A percentile compares a stretch with the other conserved stretches of the same genome.
These are phyloP conservation scores for Lordiphosa mommai DNA, from an alignment of 1,140 invertebrate genomes.

Conservation along the genomic window DNA sequence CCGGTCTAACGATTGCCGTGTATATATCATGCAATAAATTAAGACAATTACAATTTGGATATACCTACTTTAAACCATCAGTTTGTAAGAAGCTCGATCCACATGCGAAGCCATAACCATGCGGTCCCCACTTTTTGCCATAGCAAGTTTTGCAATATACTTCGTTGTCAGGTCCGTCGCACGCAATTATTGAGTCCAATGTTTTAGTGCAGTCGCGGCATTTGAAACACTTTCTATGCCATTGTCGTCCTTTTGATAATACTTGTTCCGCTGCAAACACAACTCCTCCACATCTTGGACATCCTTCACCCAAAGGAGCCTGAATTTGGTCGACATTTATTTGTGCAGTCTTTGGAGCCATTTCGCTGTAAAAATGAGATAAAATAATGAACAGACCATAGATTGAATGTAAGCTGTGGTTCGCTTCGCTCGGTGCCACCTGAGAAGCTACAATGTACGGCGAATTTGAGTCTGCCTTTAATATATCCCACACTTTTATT, in stretches of 20 bases:
- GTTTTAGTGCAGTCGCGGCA: conserved; percentile 95
- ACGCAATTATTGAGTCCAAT: conserved; percentile 95
- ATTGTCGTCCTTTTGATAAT: conserved; percentile 92
- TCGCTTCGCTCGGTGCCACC: too few species aligned
- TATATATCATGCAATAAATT: too few species aligned
- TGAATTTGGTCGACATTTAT: conserved; percentile 90
- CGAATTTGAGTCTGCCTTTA: too few species aligned
- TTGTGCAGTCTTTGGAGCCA: conserved; percentile 80
- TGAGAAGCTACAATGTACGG: too few species aligned
- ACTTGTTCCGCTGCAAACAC: conserved; percentile 95
- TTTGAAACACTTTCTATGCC: conserved; percentile 99
- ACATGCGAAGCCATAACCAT: conserved; percentile 96
- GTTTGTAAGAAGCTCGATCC: conserved; percentile 96
- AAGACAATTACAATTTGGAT: not conserved
- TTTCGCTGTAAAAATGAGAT: conserved; percentile 8
- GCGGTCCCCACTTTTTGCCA: conserved; percentile 95
- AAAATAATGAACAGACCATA: too few species aligned
- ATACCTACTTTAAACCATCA: conserved; percentile 86
- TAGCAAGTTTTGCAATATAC: conserved; percentile 86
- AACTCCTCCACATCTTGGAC: conserved; percentile 92
- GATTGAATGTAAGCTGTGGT: too few species aligned
- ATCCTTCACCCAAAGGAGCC: conserved; percentile 91
- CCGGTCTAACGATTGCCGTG: too few species aligned
- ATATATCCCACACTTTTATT: too few species aligned
- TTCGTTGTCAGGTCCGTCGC: conserved; percentile 93